Percentiles rank a stretch among this genome's conserved stretches.
Evolutionary conservation across 2,113 vertebrate species (phyloP).

Genomic region (Pseudopipra pipra): DNA sequence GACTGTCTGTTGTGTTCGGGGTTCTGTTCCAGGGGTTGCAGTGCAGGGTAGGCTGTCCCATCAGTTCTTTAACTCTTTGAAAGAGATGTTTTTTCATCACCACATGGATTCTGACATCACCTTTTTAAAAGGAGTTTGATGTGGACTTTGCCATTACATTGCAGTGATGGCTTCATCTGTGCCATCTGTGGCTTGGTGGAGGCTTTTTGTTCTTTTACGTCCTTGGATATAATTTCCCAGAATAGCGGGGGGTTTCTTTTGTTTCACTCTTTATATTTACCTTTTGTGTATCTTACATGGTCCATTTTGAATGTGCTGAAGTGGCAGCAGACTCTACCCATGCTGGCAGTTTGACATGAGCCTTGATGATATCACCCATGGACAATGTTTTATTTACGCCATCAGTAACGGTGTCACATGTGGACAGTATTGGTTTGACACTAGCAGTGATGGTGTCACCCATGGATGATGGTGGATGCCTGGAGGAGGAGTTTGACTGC

Average conservation of each 20-base stretch:
- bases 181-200: neutral
- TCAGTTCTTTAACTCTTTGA: fast-evolving
- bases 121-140: neutral
- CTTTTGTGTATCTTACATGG: neutral
- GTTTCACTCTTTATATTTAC: neutral
- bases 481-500: neutral
- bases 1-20: neutral
- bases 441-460: fast-evolving
- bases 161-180: neutral
- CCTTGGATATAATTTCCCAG: neutral
- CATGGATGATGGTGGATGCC: fast-evolving
- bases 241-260: neutral
- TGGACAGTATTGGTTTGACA: neutral
- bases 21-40: fast-evolving
- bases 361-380: neutral
- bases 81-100: neutral
- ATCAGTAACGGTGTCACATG: neutral
- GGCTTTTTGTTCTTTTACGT: neutral
- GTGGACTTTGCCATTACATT: fast-evolving
- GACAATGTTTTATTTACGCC: neutral
- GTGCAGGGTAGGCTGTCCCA: neutral
- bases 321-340: neutral
- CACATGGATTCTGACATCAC: neutral
- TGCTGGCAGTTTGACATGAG: fast-evolving
- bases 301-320: neutral